Percentiles rank a stretch among this genome's conserved stretches.
These are phyloP conservation scores for Plutella xylostella DNA, from an alignment of 2,888 invertebrate genomes.

Conservation along the genomic window DNA sequence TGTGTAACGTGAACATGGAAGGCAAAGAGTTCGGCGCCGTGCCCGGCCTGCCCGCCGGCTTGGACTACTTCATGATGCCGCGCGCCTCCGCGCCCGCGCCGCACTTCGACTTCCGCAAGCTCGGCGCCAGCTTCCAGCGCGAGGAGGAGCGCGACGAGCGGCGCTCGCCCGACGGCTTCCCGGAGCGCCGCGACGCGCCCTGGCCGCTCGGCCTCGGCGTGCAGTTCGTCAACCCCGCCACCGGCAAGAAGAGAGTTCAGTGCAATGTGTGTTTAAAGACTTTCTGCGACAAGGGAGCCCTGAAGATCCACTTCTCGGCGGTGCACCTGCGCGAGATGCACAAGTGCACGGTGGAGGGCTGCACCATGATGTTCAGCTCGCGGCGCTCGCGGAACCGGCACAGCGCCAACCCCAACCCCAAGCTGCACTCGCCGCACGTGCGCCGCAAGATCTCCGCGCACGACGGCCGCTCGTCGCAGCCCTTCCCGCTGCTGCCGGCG, in stretches of 20 bases:
- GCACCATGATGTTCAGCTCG: slow-evolving; percentile 98
- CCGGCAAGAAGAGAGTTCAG: slow-evolving; percentile 95
- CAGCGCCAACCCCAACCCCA: slow-evolving; percentile 97
- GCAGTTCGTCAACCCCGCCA: slow-evolving; percentile 89
- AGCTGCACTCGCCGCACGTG: slow-evolving; percentile 95
- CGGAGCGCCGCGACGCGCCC: slow-evolving; percentile 67
- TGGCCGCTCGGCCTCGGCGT: slow-evolving; percentile 87
- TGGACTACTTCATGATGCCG: slow-evolving; percentile 68
- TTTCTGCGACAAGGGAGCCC: slow-evolving; percentile 98
- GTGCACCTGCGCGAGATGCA: slow-evolving; percentile 99
- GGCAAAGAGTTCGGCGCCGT: slow-evolving; percentile 62
- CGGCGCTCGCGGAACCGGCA: slow-evolving; percentile 94
- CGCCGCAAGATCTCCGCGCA: slow-evolving; percentile 93
- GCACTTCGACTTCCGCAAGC: slow-evolving; percentile 87
- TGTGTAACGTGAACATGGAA: slow-evolving; percentile 55
- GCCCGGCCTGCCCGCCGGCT: slow-evolving; percentile 58
- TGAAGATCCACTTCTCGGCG: slow-evolving; percentile 98
- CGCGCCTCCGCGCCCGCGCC: slow-evolving; percentile 85
- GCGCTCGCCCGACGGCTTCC: slow-evolving; percentile 49
- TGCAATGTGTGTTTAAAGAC: slow-evolving; percentile 98
- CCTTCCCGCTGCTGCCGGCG: slow-evolving; percentile 79
- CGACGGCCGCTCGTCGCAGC: slow-evolving; percentile 88
- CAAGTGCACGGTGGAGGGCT: slow-evolving; percentile 97
- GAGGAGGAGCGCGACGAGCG: slow-evolving; percentile 48
- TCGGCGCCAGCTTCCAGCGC: slow-evolving; percentile 74